Base-by-base conservation (phyloP, 2,113 vertebrate genomes). In the Festucalex cinctus region DNA sequence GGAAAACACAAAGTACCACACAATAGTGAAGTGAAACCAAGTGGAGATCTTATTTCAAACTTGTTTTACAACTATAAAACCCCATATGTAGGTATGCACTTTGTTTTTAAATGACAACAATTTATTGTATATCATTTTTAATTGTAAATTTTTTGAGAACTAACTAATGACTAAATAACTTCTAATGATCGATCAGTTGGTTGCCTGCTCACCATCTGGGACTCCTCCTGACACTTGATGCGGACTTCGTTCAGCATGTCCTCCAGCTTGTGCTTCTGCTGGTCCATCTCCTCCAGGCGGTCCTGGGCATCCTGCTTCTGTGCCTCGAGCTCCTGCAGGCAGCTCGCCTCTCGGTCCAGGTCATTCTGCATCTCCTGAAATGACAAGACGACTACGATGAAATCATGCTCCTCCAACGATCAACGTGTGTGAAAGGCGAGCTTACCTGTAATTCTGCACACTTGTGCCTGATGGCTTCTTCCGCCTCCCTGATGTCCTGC, bases 271-370 rank as follows among this genome's bases (percentile, higher is more conserved):
- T 94, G 92, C 80, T 97, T 98, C 89, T 99, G 97, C 84, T 99
- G 97, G 78, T 98, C 96, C 96, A 98, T 98, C 84, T 99, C 97
- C 0, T 98, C 97, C 68, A 99, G 86, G 0, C 97, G 92, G 63
- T 97, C 96, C 63, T 98, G 97, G 0, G 96, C 95, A 8, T 96
- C 95, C 78, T 99, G 97, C 67, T 98, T 98, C 82, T 99, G 97
- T 37, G 95, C 92, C 81, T 98, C 96, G 4, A 99, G 89, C 63
- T 98, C 97, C 65, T 98, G 97, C 72, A 99, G 76, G 66, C 87
- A 94, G 76, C 89, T 93, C 0, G 94, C 92, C 82, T 98, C 97
- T 68, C 96, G 90, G 48, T 99, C 97, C 66, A 99, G 88, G 75
- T 98, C 95, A 6, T 94, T 96, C 68, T 99, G 97, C 79, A 99